Base-by-base conservation (phyloP, 2,797 vertebrate species). In the Pipistrellus pipistrellus region DNA sequence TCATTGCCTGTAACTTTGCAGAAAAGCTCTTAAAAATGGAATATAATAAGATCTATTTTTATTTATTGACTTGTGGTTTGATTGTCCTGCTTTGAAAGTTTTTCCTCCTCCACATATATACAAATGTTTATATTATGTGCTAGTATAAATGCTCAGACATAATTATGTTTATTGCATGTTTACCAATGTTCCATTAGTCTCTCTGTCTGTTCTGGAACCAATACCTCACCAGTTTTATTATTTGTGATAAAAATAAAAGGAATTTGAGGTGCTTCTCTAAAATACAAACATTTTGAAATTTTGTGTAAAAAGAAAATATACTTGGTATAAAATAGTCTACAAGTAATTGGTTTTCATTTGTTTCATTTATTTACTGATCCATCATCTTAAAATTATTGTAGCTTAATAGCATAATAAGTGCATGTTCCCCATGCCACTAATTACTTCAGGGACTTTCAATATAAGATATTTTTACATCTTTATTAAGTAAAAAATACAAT, bases 331-430 rank as follows among this genome's bases (percentile, higher is more conserved):
- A 85, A 4, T 41, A 85, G 44, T 27, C 8, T 78, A 59, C 2
- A 55, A 9, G 1, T 55, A 69, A 88, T 35, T 51, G 88, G n/a
- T 88, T 93, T 95, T 72, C 51, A 82, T 32, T 84, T 89, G 32
- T 87, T 88, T 82, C 35, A 82, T 59, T 59, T 88, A n/a, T 92
- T 81, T 75, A 81, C 1, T 27, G 27, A 41, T 25, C 14, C 14
- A 72, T 66, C 23, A 80, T 92, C 13, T 84, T 71, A 44, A 92
- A 93, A 93, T 41, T 81, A 83, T 3, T n/a, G 6, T 71, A 86
- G 12, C 53, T 94, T 92, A 55, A 80, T 87, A 86, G 69, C n/a
- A 32, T 51, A 86, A 35, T 72, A 88, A 78, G 15, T 95, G 8
- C 59, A 76, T 32, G 62, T 62, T 53, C 6, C 44, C 25, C 1